Conservation (phyloP, 2,888 invertebrate species). For the Melanostoma mellinum region DNA sequence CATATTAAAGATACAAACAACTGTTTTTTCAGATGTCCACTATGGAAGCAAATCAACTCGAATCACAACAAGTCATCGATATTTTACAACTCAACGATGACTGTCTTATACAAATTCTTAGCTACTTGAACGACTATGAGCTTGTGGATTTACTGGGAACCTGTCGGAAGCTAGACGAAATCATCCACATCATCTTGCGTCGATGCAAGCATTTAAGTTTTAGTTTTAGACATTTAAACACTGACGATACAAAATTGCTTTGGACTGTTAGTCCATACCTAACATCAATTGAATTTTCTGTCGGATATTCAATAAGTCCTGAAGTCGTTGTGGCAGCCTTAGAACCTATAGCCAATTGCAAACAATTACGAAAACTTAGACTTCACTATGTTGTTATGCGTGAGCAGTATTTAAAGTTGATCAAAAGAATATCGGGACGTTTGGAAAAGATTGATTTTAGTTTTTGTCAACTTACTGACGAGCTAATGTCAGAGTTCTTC, state of each 20-base stretch:
- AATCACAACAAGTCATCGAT: background rate
- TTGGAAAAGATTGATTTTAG: constrained; percentile 62
- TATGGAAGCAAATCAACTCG: background rate
- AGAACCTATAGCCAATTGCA: constrained; percentile 22
- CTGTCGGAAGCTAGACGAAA: constrained; percentile 52
- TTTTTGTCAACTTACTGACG: constrained; percentile 56
- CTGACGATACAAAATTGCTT: constrained; percentile 34
- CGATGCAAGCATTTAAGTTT: constrained; percentile 49
- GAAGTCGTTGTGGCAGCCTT: constrained; percentile 36
- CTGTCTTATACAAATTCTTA: constrained; percentile 60
- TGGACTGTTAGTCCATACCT: constrained; percentile 19
- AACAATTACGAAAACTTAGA: constrained; percentile 26
- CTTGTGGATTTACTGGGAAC: constrained; percentile 41
- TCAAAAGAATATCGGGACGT: constrained; percentile 37
- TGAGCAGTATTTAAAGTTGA: constrained; percentile 32
- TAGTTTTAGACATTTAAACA: constrained; percentile 41
- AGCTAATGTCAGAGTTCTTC: constrained; percentile 49
- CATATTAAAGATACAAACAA: background rate
- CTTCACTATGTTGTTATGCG: constrained; percentile 56
- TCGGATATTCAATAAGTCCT: constrained; percentile 49
- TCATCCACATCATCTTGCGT: constrained; percentile 48
- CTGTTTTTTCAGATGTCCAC: constrained; percentile 35
- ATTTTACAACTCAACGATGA: constrained; percentile 56
- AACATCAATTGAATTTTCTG: constrained; percentile 22
- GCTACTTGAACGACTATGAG: constrained; percentile 48